Evolutionary conservation across 2,888 invertebrate species (phyloP).

Genomic region (Conomelus anceps): DNA sequence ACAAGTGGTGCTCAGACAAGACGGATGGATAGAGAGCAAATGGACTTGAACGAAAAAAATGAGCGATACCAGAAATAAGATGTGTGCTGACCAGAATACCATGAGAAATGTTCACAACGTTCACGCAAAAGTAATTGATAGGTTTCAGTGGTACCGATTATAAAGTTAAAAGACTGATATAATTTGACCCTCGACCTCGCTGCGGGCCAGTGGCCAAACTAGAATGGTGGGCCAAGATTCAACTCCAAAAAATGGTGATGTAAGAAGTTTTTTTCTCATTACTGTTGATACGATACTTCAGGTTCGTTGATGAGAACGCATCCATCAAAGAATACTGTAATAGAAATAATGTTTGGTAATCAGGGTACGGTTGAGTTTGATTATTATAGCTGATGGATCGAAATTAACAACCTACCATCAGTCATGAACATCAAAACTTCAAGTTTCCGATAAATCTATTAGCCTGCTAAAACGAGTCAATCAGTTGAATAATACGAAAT

Average conservation of each 20-base stretch:
- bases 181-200: not conserved
- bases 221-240: not conserved
- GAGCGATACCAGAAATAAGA: not conserved
- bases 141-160: not conserved
- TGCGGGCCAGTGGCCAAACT: not conserved
- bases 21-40: not conserved
- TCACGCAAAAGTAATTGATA: not conserved
- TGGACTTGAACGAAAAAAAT: not conserved
- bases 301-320: not conserved
- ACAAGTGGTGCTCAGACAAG: not conserved
- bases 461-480: no score
- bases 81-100: not conserved
- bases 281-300: not conserved
- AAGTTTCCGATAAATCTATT: not conserved
- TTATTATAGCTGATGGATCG: not conserved
- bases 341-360: not conserved
- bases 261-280: not conserved
- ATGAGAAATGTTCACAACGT: not conserved
- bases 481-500: no score
- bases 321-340: not conserved
- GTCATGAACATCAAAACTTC: not conserved
- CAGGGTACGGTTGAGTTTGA: not conserved
- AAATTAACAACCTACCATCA: no score
- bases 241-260: not conserved
- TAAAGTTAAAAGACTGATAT: not conserved